These are phyloP conservation scores for Xiphophorus maculatus DNA, from an alignment of 2,113 vertebrate genomes.

Conservation along the genomic window DNA sequence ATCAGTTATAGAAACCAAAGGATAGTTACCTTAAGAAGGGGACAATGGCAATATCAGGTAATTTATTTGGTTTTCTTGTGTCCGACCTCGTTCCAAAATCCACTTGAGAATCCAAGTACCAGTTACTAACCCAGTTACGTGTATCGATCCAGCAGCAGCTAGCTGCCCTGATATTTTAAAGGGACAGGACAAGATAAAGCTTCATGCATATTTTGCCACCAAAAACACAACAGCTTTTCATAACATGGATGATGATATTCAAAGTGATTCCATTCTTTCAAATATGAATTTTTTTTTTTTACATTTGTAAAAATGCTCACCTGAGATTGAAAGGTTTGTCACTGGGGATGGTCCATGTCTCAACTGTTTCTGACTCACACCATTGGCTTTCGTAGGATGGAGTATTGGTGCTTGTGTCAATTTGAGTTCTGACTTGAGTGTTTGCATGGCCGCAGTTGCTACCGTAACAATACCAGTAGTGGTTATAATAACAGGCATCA, in stretches of 20 bases:
- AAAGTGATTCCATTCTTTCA: background rate
- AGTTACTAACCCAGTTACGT: accelerated
- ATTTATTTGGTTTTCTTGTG: constrained; percentile 68
- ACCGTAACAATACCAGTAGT: background rate
- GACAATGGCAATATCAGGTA: constrained; percentile 63
- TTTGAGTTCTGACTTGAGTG: accelerated
- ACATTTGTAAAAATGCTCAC: constrained; percentile 34
- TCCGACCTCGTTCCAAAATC: constrained; percentile 79
- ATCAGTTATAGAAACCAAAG: background rate
- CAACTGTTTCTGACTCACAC: constrained; percentile 69
- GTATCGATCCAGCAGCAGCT: constrained; percentile 62
- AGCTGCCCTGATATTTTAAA: background rate
- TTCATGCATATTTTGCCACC: background rate
- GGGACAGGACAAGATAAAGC: background rate
- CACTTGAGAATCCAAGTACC: constrained; percentile 52
- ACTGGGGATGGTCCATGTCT: constrained; percentile 32
- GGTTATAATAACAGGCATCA: background rate
- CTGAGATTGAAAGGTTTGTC: constrained; percentile 64
- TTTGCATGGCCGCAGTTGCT: constrained; percentile 35
- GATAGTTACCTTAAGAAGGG: constrained; percentile 71
- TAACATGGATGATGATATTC: background rate
- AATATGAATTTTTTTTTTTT: background rate
- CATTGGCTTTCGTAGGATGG: background rate
- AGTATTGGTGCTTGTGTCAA: constrained; percentile 44
- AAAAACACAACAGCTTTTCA: background rate